phyloP scores from a whole-genome alignment of 2,888 invertebrate genomes.

The Apoda limacodes region DNA sequence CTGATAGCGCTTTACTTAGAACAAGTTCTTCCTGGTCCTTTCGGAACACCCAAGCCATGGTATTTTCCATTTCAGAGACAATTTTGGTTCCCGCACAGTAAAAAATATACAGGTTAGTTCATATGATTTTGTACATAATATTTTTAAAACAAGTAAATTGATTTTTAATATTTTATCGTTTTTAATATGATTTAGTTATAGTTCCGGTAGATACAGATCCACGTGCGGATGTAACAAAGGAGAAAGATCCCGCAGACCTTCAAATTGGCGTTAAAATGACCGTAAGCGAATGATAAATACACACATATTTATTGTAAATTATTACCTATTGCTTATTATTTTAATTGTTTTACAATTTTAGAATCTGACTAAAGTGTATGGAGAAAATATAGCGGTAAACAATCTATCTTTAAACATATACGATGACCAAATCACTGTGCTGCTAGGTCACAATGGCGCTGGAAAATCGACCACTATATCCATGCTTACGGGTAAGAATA shows the following conservation, averaged over 20 bases:
- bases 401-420: conserved; percentile 85
- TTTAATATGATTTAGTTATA: conserved; percentile 18
- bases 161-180: conserved; percentile 15
- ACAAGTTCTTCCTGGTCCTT: conserved; percentile 87
- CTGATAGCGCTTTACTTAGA: conserved; percentile 86
- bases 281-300: too few relatives aligned
- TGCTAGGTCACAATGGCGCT: conserved; percentile 80
- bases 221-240: conserved; percentile 34
- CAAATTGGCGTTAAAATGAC: conserved; percentile 57
- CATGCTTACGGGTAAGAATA: conserved; percentile 91
- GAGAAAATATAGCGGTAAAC: conserved; percentile 72
- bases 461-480: conserved; percentile 96
- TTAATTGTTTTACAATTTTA: conserved; percentile 31
- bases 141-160: conserved; percentile 10
- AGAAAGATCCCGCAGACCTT: conserved; percentile 57
- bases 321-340: too few relatives aligned
- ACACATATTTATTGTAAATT: too few relatives aligned
- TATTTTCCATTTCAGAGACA: conserved; percentile 77
- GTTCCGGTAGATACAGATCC: conserved; percentile 16
- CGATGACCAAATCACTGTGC: conserved; percentile 88
- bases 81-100: conserved; percentile 62
- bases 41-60: conserved; percentile 85
- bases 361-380: conserved; percentile 74
- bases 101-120: conserved; percentile 20
- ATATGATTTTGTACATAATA: too few relatives aligned